Evolutionary conservation across 2,113 vertebrate species (phyloP).

Genomic region (Peromyscus maniculatus): DNA sequence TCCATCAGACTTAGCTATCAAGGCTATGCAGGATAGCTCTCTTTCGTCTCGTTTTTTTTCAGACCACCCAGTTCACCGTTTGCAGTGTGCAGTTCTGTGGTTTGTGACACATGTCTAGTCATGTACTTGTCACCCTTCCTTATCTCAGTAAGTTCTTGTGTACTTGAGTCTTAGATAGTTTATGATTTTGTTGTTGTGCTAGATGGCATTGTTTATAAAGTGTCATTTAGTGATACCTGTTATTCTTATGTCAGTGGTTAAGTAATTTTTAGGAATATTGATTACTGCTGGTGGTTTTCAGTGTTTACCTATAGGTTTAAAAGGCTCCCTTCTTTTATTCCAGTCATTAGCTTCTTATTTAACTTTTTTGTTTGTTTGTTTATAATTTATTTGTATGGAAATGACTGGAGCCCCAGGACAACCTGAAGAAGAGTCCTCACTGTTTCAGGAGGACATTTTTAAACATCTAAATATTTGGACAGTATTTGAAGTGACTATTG

Average conservation of each 20-base stretch:
- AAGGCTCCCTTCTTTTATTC: not conserved
- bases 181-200: not conserved
- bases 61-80: not conserved
- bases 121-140: not conserved
- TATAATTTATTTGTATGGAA: not conserved
- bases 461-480: not conserved
- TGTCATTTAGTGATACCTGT: not conserved
- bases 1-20: not conserved
- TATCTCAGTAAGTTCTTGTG: not conserved
- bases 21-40: not conserved
- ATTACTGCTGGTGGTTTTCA: not conserved
- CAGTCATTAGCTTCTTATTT: not conserved
- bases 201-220: not conserved
- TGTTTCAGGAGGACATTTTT: not conserved
- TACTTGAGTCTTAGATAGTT: not conserved
- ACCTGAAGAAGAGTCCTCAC: not conserved
- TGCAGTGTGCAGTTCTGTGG: not conserved
- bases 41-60: not conserved
- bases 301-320: not conserved
- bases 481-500: not conserved
- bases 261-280: not conserved
- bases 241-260: not conserved
- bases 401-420: not conserved
- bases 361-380: not conserved
- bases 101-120: not conserved